Evolutionary conservation across 2,113 vertebrate species (phyloP).

Genomic region (Cyanistes caeruleus): DNA sequence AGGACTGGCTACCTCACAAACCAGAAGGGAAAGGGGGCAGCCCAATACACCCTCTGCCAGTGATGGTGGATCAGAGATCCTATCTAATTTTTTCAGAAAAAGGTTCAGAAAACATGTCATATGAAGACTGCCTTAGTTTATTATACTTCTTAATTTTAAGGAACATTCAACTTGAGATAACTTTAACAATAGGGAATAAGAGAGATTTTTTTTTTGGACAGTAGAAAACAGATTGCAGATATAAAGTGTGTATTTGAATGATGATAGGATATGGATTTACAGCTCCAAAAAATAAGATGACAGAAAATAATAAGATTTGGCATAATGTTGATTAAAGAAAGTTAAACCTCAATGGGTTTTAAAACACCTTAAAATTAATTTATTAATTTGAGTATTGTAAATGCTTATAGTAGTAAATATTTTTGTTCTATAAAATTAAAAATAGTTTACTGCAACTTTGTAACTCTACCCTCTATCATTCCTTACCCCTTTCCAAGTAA

Average conservation of each 20-base stretch:
- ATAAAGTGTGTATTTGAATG: not conserved
- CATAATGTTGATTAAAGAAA: not conserved
- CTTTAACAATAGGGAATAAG: not conserved
- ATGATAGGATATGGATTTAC: not conserved
- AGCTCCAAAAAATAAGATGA: not conserved
- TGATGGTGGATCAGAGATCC: not conserved
- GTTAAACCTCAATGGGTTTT: not conserved
- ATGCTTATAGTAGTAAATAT: not conserved
- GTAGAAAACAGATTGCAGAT: not conserved
- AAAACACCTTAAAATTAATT: not conserved
- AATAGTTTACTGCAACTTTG: not conserved
- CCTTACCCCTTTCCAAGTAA: not conserved
- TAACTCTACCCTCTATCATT: not conserved
- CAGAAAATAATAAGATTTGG: not conserved
- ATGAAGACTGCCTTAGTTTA: not conserved
- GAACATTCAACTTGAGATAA: not conserved
- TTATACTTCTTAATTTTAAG: not conserved
- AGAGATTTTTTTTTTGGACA: not conserved
- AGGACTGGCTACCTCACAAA: not conserved
- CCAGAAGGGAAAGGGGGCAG: not conserved
- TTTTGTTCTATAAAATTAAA: not conserved
- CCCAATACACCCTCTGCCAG: not conserved
- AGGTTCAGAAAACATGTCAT: not conserved
- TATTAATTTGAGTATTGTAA: not conserved
- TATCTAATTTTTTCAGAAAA: not conserved